Base-by-base conservation (phyloP, 2,888 invertebrate species). In the Aphrophora alni region DNA sequence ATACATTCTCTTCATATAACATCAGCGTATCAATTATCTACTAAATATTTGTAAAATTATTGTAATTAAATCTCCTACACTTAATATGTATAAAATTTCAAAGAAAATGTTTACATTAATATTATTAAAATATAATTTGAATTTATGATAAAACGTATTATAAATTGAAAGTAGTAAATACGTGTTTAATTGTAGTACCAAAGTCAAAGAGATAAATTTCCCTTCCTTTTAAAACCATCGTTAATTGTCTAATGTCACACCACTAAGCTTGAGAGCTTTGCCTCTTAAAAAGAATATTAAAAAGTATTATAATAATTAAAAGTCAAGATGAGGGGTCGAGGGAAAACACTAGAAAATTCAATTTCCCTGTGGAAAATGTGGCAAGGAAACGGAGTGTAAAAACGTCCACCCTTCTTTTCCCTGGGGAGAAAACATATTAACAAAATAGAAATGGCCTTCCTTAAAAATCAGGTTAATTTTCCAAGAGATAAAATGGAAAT, bases 391-490 rank as follows among this genome's bases (percentile, higher is more conserved):
- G 21, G 74, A 79, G 74, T 33, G 78, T 38, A 79, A 79, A 79
- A 33, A 2, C 2, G 21, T 5, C 5, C 59, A n/a, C 59, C 59
- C 59, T 44, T 44, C 44, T 7, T 44, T 44, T 44, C 44, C 59
- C 21, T 8, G 71, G 51, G 44, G 73, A n/a, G 78, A 24, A 73
- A 38, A 28, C 74, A 59, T 79, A 74, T 72, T 78, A 59, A 73
- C 72, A 79, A 79, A 79, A 79, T 74, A 74, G 74, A 79, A 79
- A 79, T 74, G 78, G 74, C 27, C 78, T 79, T 33, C 78, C 74
- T 79, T 79, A 68, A 79, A 33, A 79, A 79, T 74, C 78, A 74
- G 74, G 78, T 79, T 79, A 79, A 74, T 79, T 79, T 79, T 69
- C 12, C 59, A 12, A 59, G 59, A 59, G 59, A 59, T 59, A 59